Evolutionary conservation across 1,140 invertebrate species (phyloP).

Genomic region (Helicoverpa armigera): DNA sequence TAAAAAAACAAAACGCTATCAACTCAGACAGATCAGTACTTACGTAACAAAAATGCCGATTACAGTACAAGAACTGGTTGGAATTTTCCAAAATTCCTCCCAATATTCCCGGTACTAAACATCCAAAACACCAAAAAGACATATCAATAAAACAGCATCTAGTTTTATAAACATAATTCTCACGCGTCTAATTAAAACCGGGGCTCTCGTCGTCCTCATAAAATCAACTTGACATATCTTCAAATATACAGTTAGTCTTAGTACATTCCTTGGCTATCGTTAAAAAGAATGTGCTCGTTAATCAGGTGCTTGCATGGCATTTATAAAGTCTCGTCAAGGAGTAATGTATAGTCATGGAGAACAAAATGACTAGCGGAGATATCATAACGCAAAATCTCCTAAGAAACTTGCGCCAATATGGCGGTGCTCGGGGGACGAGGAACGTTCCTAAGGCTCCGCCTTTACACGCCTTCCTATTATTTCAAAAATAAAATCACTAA

Average conservation of each 20-base stretch:
- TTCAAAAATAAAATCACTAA: no score
- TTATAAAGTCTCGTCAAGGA: constrained; percentile 57
- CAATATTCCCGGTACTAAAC: background rate
- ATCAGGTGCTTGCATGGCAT: constrained; percentile 62
- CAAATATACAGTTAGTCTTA: constrained; percentile 31
- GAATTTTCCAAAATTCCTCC: background rate
- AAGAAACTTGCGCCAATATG: no score
- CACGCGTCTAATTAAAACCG: constrained; percentile 43
- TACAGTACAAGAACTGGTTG: background rate
- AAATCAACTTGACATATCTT: constrained; percentile 32
- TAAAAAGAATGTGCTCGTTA: constrained; percentile 67
- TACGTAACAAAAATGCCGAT: background rate
- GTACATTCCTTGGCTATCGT: constrained; percentile 56
- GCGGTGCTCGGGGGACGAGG: no score
- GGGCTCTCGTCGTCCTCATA: constrained; percentile 18
- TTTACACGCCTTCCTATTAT: no score
- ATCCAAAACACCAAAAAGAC: constrained; percentile 8
- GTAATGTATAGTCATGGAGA: constrained; percentile 53
- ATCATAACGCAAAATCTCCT: no score
- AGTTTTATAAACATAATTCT: constrained; percentile 34
- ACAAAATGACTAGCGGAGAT: no score
- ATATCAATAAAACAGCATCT: constrained; percentile 33
- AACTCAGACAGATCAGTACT: background rate
- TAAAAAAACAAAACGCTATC: no score
- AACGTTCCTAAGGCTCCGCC: no score